These are phyloP conservation scores for Euclidia mi DNA, from an alignment of 2,888 invertebrate genomes.

Conservation along the genomic window DNA sequence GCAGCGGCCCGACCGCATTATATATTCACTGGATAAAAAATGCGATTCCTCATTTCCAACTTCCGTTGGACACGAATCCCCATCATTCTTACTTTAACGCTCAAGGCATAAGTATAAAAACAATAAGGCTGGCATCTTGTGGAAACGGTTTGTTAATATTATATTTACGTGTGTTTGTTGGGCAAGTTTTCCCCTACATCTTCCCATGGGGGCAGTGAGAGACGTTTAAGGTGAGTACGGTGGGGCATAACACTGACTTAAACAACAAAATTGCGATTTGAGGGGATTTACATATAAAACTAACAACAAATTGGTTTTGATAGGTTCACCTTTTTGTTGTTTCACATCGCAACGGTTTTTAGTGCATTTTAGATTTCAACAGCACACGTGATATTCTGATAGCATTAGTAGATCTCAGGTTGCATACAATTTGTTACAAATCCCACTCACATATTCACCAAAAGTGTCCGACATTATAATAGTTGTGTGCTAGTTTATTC, in stretches of 20 bases:
- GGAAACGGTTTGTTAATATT: background rate
- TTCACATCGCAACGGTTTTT: too few relatives aligned
- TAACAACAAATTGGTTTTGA: background rate
- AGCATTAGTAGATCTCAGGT: too few relatives aligned
- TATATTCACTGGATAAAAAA: conserved; percentile 37
- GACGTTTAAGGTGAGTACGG: conserved; percentile 5
- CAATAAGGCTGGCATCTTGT: background rate
- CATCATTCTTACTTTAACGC: conserved; percentile 9
- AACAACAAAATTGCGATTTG: background rate
- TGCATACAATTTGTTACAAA: too few relatives aligned
- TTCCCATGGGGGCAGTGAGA: conserved; percentile 1
- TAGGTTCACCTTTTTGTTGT: too few relatives aligned
- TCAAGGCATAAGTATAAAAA: background rate
- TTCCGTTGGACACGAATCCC: conserved; percentile 16
- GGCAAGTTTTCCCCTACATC: background rate
- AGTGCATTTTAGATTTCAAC: too few relatives aligned
- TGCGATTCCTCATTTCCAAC: conserved; percentile 16
- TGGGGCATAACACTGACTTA: too few relatives aligned
- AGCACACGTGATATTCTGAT: too few relatives aligned
- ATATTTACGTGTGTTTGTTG: background rate
- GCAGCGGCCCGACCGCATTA: conserved; percentile 17
- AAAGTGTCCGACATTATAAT: too few relatives aligned
- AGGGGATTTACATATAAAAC: background rate
- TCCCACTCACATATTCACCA: too few relatives aligned
- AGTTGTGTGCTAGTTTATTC: too few relatives aligned